Evolutionary conservation across 2,888 invertebrate species (phyloP).

Genomic region (Apoderus coryli): DNA sequence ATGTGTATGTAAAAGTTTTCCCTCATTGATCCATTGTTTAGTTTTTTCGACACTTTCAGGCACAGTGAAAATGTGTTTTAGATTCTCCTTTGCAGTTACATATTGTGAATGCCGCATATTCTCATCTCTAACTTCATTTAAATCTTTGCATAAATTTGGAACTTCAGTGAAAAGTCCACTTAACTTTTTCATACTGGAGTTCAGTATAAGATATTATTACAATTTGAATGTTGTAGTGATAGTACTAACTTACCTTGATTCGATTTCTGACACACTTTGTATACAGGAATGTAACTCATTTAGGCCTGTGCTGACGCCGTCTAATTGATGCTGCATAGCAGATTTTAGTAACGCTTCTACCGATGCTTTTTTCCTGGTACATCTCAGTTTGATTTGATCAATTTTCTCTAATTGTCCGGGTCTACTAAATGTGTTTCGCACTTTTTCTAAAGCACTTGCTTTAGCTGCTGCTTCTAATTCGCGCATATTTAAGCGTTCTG

Average conservation of each 20-base stretch:
- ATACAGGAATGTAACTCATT: conserved; percentile 77
- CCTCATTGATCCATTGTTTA: conserved; percentile 85
- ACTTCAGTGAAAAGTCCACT: conserved; percentile 60
- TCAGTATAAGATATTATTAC: conserved; percentile 3
- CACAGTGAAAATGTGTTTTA: conserved; percentile 95
- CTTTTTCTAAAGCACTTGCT: conserved; percentile 64
- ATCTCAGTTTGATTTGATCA: conserved; percentile 61
- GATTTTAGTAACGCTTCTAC: conserved; percentile 92
- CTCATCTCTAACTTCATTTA: conserved; percentile 80
- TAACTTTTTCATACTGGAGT: conserved; percentile 58
- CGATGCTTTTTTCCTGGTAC: conserved; percentile 69
- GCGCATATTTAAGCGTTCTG: conserved; percentile 36
- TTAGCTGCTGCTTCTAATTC: conserved; percentile 67
- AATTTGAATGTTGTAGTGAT: background rate
- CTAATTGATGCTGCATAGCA: conserved; percentile 96
- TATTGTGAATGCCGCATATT: conserved; percentile 92
- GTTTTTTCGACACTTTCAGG: conserved; percentile 93
- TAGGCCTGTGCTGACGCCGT: conserved; percentile 88
- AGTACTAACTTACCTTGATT: conserved; percentile 33
- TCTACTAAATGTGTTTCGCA: conserved; percentile 83
- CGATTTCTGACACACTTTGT: conserved; percentile 66
- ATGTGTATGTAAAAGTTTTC: conserved; percentile 88
- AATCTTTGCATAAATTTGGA: conserved; percentile 61
- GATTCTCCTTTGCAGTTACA: conserved; percentile 94
- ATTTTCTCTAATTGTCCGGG: conserved; percentile 92